Conservation (phyloP, 2,797 vertebrate genomes). For the Rhincodon typus region DNA sequence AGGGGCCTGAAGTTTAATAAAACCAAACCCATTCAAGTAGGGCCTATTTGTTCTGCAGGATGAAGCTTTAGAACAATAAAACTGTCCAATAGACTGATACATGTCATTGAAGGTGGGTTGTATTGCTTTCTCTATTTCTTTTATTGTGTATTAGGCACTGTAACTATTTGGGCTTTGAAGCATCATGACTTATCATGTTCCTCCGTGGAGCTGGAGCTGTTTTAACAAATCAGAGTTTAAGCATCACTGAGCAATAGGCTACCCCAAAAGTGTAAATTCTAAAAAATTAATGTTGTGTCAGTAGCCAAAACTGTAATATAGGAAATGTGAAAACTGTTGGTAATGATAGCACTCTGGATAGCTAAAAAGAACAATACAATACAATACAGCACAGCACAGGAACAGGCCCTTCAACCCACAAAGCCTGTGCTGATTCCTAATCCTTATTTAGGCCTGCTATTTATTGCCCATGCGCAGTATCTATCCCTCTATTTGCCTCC, state of each 20-base stretch:
- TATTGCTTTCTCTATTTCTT: not conserved
- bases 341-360: not conserved
- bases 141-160: not conserved
- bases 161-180: conserved; percentile 5
- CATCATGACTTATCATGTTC: not conserved
- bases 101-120: not conserved
- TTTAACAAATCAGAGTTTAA: not conserved
- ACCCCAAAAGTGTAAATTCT: not conserved
- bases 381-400: too few species aligned
- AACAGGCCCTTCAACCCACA: too few species aligned
- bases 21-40: not conserved
- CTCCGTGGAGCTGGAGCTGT: not conserved
- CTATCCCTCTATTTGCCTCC: too few species aligned
- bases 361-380: not conserved
- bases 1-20: not conserved
- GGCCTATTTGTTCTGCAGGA: not conserved
- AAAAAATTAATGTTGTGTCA: not conserved
- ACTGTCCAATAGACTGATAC: conserved; percentile 5
- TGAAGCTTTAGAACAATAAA: not conserved
- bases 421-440: too few species aligned
- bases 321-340: not conserved
- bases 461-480: too few species aligned
- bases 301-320: not conserved
- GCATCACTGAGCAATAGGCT: not conserved
- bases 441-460: too few species aligned